Evolutionary conservation across 2,113 vertebrate genomes (phyloP).

Genomic region (Oreochromis spilurus): DNA sequence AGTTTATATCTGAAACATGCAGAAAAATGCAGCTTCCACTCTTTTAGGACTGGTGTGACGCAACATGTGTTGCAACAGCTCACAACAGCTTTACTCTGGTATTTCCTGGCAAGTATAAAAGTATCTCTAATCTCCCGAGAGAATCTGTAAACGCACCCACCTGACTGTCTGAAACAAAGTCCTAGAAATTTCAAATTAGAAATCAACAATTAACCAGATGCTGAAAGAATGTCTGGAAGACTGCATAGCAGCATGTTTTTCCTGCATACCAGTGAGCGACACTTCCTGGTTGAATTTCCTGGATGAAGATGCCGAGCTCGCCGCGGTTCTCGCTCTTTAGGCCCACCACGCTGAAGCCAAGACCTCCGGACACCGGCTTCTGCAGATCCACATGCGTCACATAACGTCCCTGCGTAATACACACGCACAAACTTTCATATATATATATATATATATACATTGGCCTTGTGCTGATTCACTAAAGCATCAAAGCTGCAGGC

Average conservation of each 20-base stretch:
- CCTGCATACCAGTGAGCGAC: constrained; percentile 81
- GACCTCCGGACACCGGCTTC: constrained; percentile 83
- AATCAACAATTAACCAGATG: background rate
- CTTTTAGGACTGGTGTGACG: background rate
- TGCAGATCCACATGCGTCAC: constrained; percentile 82
- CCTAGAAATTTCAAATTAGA: background rate
- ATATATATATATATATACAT: background rate
- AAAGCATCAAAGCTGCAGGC: constrained; percentile 43
- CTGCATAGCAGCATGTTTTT: background rate
- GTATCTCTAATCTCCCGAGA: background rate
- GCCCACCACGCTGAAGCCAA: constrained; percentile 93
- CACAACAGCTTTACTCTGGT: background rate
- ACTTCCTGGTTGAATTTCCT: constrained; percentile 90
- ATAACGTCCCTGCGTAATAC: constrained; percentile 79
- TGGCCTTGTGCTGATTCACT: background rate
- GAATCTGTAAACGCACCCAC: background rate
- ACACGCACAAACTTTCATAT: background rate
- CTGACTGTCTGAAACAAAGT: background rate
- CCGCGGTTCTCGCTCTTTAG: constrained; percentile 89
- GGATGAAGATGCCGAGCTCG: constrained; percentile 93
- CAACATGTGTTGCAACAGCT: background rate
- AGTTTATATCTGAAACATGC: background rate
- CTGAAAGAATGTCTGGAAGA: background rate
- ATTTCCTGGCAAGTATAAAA: background rate
- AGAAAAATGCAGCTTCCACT: background rate